These are phyloP conservation scores for Smutsia temminckii DNA, from an alignment of 2,797 vertebrate genomes.

Conservation along the genomic window DNA sequence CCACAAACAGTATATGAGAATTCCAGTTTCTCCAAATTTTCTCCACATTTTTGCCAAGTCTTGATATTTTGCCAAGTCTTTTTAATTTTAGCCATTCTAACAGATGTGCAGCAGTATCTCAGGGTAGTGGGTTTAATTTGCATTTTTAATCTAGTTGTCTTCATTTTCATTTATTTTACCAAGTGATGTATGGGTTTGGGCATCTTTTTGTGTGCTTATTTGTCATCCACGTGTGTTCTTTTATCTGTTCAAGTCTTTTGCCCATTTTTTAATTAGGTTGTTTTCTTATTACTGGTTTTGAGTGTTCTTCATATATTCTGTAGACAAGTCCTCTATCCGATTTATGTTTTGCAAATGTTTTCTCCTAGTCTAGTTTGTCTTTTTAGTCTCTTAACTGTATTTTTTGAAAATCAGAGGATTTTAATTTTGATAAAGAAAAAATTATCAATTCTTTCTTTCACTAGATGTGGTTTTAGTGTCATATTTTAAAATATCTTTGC, in stretches of 20 bases:
- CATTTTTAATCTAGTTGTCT: neutral
- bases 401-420: neutral
- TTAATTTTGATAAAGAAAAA: neutral
- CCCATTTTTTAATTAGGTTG: neutral
- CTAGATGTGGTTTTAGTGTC: neutral
- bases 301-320: neutral
- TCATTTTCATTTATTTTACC: neutral
- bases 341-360: neutral
- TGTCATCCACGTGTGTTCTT: neutral
- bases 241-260: neutral
- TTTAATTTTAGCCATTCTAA: neutral
- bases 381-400: neutral
- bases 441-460: neutral
- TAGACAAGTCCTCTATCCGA: neutral
- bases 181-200: neutral
- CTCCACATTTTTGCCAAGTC: neutral
- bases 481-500: neutral
- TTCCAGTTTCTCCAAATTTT: neutral
- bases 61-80: neutral
- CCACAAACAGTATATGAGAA: neutral
- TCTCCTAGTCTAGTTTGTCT: neutral
- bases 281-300: conserved; percentile 11
- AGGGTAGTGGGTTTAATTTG: neutral
- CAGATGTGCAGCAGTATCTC: neutral
- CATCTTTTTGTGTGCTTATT: neutral